Base-by-base conservation (phyloP, 2,888 invertebrate genomes). In the Latrodectus elegans region DNA sequence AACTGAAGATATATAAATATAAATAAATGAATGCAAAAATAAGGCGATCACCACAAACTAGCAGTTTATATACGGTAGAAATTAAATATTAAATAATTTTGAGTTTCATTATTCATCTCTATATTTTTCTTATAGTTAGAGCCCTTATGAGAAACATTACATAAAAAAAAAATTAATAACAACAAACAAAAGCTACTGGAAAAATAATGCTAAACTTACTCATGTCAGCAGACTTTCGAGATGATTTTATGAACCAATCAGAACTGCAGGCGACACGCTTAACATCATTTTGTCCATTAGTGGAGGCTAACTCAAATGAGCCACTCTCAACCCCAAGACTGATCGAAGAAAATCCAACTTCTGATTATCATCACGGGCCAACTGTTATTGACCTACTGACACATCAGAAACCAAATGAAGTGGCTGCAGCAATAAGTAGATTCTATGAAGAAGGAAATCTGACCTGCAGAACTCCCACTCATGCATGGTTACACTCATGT, bases 301-400 rank as follows among this genome's bases (percentile, higher is more conserved):
- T 38, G 38, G 38, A 38, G n/a, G 8, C 52, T 49, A 38, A 15
- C 67, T 14, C 26, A 51, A 51, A 67, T 38, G 38, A 17, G 51
- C 15, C 14, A 51, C 65, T 49, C 14, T n/a, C 72, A 51, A n/a
- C 15, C 22, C n/a, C 53, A 10, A 53, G 14, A 22, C 51, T 73
- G 52, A 14, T 22, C 8, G n/a, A 8, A 17, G 11, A 38, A 38
- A 53, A 17, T 10, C 22, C 73, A 26, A 17, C 17, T 14, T 8
- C 55, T 53, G 26, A 73, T n/a, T 17, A 55, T 17, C 17, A 55
- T 17, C 17, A 55, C 52, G 53, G 55, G 55, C 22, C 53, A 14
- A 17, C 15, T 52, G 38, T 38, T 38, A 38, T 64, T 87, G 86
- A 87, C 86, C 86, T 72, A 87, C 86, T 87, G 81, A 87, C 86